Percentiles rank a stretch among this genome's conserved stretches.
Conservation (phyloP, 92 coral and sea anemone genomes). For the Siderastrea radians region DNA sequence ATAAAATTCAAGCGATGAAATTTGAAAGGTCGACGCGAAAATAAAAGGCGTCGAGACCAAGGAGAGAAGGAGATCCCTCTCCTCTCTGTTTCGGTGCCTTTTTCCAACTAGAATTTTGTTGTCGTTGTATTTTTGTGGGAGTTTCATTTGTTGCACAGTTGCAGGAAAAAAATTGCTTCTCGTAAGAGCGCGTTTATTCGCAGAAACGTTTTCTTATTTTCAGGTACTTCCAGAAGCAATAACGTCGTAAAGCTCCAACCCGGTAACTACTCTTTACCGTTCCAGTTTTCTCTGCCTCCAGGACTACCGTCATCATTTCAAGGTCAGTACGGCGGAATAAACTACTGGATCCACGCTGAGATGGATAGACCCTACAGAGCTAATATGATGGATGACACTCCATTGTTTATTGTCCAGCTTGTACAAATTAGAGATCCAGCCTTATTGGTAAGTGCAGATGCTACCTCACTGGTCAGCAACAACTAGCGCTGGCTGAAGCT, state of each 20-base stretch:
- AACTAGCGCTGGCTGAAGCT: neutral
- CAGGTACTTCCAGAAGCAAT: slow-evolving; percentile 28
- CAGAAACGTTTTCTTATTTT: neutral
- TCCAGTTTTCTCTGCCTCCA: slow-evolving; percentile 63
- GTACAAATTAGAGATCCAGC: slow-evolving; percentile 55
- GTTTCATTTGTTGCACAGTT: no score
- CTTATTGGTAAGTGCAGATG: slow-evolving; percentile 49
- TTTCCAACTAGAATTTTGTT: no score
- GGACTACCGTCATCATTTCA: slow-evolving; percentile 72
- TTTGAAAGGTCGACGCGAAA: no score
- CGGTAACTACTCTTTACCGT: slow-evolving; percentile 71
- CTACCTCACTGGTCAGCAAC: no score
- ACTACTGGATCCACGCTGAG: slow-evolving; percentile 63
- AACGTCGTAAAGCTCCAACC: slow-evolving; percentile 32
- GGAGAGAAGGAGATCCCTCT: no score
- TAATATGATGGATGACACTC: slow-evolving; percentile 31
- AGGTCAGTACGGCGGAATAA: slow-evolving; percentile 61
- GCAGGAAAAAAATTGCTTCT: no score
- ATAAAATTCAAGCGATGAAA: no score
- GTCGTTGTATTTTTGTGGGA: no score
- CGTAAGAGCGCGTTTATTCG: no score
- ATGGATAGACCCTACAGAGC: slow-evolving; percentile 67
- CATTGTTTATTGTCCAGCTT: slow-evolving; percentile 60
- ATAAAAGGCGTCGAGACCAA: no score
- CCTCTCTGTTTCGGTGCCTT: no score